Evolutionary conservation across 2,888 invertebrate genomes (phyloP).

Genomic region (Sphaerophoria taeniata): DNA sequence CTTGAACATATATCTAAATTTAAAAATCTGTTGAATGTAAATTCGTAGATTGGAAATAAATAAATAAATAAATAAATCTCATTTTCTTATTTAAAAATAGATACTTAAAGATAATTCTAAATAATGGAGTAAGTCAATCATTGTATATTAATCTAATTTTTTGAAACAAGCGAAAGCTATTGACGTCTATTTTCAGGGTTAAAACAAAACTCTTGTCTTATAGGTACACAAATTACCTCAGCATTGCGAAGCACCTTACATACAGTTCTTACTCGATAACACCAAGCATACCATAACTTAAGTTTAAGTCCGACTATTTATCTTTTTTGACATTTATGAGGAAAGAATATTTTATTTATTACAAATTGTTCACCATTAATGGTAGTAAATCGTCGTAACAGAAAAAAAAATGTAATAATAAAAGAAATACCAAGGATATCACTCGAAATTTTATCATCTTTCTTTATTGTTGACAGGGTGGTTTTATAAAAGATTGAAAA

Average conservation of each 20-base stretch:
- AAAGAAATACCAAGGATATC: conserved; percentile 47
- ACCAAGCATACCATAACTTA: conserved; percentile 67
- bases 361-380: conserved; percentile 74
- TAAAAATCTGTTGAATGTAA: no score
- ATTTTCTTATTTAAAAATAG: no score
- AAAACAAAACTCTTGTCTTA: no score
- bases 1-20: no score
- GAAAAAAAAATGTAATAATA: conserved; percentile 32
- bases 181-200: no score
- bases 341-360: conserved; percentile 75
- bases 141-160: no score
- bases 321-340: conserved; percentile 73
- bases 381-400: conserved; percentile 67
- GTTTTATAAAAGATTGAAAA: conserved; percentile 38
- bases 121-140: no score
- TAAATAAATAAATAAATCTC: no score
- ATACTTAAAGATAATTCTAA: no score
- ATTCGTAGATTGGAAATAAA: no score
- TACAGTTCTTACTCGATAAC: conserved; percentile 26
- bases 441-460: conserved; percentile 74
- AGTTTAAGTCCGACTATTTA: conserved; percentile 62
- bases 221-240: background rate
- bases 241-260: background rate
- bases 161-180: no score
- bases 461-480: conserved; percentile 71